Evolutionary conservation across 2,797 vertebrate genomes (phyloP), one percentile per base, ranked within the genome.

Genomic region (Pseudocheirus occidentalis): DNA sequence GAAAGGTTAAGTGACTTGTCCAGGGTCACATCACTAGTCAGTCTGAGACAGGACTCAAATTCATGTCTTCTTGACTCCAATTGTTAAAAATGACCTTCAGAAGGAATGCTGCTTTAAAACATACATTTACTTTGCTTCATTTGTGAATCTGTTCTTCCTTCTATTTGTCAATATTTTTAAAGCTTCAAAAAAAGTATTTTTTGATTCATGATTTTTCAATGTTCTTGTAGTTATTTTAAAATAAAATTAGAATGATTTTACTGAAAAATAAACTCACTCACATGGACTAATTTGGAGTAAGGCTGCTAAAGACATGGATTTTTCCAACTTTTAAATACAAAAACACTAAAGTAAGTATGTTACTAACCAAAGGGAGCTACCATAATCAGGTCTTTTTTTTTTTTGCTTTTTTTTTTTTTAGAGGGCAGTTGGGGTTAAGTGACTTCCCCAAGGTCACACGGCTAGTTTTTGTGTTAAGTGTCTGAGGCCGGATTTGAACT

Each of bases 181-280:
- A 87, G 10, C 24, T 87, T 50, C 40, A 87, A 87, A 81, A 40
- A 81, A 3, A 29, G 0, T 13, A 9, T 66, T n/a, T n/a, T 81
- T 81, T 87, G 73, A 87, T 87, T 50, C 73, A 50, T 50, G 40
- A 2, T 50, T 87, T 24, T 87, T 6, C 18, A 81, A 81, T 81
- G n/a, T 46, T 66, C 31, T 66, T 66, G 50, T 28, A 50, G 21
- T 87, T 87, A 46, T 28, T 46, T 87, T 97, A 96, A 55, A 94
- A 62, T 55, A 92, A 87, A 87, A 54, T 87, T 27, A 87, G 73
- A 87, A 87, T 87, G 40, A 87, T 28, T 11, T 87, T 7, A 87
- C 50, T 46, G 50, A 87, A 73, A 81, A 46, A 27, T 27, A 50
- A 87, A 50, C 13, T 87, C 40, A 87, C 24, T 87, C 73, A 87